Evolutionary conservation across 2,888 invertebrate species (phyloP).

Genomic region (Criorhina ranunculi): DNA sequence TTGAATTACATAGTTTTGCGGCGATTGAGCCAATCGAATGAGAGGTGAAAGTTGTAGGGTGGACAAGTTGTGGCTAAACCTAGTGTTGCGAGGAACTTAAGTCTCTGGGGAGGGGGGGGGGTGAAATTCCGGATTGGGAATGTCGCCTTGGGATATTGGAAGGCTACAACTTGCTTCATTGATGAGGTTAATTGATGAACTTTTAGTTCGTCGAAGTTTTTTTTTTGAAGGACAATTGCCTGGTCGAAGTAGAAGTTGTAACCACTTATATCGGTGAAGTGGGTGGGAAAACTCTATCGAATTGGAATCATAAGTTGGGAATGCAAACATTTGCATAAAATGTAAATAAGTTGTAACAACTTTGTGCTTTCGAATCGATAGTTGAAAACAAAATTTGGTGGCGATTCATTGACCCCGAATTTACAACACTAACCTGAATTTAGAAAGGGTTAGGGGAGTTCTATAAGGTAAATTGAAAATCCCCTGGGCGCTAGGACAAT

Average conservation of each 20-base stretch:
- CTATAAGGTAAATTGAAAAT: too few species aligned
- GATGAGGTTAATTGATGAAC: constrained; percentile 74
- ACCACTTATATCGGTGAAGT: constrained; percentile 17
- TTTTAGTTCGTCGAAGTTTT: constrained; percentile 67
- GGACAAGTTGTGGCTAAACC: constrained; percentile 54
- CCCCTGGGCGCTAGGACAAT: too few species aligned
- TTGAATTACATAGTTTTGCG: constrained; percentile 71
- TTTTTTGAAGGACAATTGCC: constrained; percentile 62
- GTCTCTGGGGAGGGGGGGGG: constrained; percentile 21
- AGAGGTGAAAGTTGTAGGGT: constrained; percentile 66
- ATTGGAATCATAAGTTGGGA: constrained; percentile 1
- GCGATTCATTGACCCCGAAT: constrained; percentile 3
- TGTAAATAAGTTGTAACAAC: constrained; percentile 51
- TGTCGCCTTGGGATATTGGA: constrained; percentile 44
- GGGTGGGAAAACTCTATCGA: neutral
- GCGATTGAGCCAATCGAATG: constrained; percentile 72
- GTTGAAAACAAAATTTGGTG: constrained; percentile 4
- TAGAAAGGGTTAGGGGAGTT: too few species aligned
- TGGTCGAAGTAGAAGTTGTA: constrained; percentile 34
- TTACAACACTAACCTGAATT: too few species aligned
- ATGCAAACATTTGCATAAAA: constrained; percentile 28
- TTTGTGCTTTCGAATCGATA: constrained; percentile 29
- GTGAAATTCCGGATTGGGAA: constrained; percentile 37
- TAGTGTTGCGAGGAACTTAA: constrained; percentile 43
- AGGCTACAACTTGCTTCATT: constrained; percentile 69